These are phyloP conservation scores for Cantharis lateralis DNA, from an alignment of 2,888 invertebrate species.

Conservation along the genomic window DNA sequence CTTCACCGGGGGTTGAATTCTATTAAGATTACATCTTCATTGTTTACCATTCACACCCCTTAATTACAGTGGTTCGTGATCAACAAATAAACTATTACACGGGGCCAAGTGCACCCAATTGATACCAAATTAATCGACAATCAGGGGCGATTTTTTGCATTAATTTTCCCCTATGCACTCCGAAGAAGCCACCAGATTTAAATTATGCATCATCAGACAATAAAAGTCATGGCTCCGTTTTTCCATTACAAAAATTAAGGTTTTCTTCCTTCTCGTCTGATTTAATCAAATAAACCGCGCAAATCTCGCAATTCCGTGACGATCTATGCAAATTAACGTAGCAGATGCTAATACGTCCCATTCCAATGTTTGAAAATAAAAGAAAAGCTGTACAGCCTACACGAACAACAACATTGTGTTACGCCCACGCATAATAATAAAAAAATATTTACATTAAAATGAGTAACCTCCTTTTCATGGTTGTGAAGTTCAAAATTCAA, in stretches of 20 bases:
- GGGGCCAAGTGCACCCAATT: background rate
- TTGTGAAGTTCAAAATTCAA: background rate
- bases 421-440: constrained; percentile 7
- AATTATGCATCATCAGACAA: too few species aligned
- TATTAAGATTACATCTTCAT: background rate
- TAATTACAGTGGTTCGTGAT: background rate
- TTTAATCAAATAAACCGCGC: background rate
- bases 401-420: background rate
- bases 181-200: too few species aligned
- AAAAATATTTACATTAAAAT: constrained; percentile 3
- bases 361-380: background rate
- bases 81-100: background rate
- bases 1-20: constrained; percentile 1
- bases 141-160: background rate
- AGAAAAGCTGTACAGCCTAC: background rate
- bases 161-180: too few species aligned
- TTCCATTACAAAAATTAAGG: background rate
- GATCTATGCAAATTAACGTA: background rate
- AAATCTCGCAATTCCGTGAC: background rate
- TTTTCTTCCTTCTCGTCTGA: background rate
- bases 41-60: background rate
- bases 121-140: background rate
- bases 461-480: background rate
- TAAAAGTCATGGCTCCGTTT: background rate
- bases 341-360: background rate